These are phyloP conservation scores for Anoplius nigerrimus DNA, from an alignment of 2,888 invertebrate genomes.

Conservation along the genomic window DNA sequence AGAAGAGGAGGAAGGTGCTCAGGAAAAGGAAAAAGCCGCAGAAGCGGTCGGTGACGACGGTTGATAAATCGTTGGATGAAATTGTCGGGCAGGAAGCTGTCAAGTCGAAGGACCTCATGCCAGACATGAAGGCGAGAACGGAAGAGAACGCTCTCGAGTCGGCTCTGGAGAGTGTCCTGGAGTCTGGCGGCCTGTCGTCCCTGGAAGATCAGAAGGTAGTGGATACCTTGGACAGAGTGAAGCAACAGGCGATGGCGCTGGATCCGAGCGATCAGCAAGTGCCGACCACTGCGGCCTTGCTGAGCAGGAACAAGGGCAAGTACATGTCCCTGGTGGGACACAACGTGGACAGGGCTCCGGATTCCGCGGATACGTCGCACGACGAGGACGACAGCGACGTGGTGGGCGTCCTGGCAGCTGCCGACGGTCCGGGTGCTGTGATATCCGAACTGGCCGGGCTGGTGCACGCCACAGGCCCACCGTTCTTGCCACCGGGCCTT, in stretches of 20 bases:
- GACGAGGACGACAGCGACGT: constrained; percentile 72
- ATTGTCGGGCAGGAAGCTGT: constrained; percentile 57
- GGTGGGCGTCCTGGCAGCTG: constrained; percentile 62
- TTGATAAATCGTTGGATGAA: constrained; percentile 53
- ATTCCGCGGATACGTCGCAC: constrained; percentile 71
- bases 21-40: constrained; percentile 80
- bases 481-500: constrained; percentile 67
- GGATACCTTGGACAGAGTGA: constrained; percentile 67
- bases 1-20: constrained; percentile 80
- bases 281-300: constrained; percentile 57
- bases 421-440: constrained; percentile 70
- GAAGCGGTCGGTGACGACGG: constrained; percentile 64
- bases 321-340: constrained; percentile 62
- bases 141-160: constrained; percentile 35
- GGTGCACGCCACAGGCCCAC: constrained; percentile 71
- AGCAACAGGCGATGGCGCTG: constrained; percentile 65
- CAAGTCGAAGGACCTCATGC: constrained; percentile 54
- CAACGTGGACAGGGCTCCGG: constrained; percentile 57
- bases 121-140: constrained; percentile 43
- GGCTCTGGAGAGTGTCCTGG: constrained; percentile 44
- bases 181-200: constrained; percentile 43
- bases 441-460: constrained; percentile 76
- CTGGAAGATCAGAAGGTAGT: constrained; percentile 53
- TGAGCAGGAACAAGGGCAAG: constrained; percentile 62
- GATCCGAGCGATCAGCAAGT: constrained; percentile 68